These are phyloP conservation scores for Ceuthmochares aereus DNA, from an alignment of 2,113 vertebrate genomes.

Conservation along the genomic window DNA sequence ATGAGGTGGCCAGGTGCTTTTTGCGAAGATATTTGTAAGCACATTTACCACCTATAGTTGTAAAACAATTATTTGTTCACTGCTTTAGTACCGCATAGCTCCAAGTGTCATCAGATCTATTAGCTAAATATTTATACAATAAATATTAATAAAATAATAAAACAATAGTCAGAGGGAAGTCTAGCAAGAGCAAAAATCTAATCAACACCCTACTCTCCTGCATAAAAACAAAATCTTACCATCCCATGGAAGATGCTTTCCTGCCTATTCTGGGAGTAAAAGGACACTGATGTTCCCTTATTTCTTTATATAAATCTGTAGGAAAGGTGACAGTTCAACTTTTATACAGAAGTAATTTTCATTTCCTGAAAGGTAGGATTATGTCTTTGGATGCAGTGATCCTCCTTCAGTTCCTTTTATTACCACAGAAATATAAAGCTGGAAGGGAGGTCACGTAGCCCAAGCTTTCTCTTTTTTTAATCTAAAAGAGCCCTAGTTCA, in stretches of 20 bases:
- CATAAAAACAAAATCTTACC: background rate
- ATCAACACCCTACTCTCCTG: background rate
- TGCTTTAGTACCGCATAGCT: background rate
- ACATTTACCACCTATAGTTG: background rate
- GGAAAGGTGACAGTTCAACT: background rate
- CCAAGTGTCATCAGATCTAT: background rate
- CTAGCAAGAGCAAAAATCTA: background rate
- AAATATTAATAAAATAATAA: background rate
- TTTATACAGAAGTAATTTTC: background rate
- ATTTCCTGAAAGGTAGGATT: constrained; percentile 4
- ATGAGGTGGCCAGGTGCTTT: background rate
- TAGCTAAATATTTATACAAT: background rate
- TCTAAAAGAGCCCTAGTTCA: constrained; percentile 17
- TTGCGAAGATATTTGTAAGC: background rate
- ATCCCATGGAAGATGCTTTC: background rate
- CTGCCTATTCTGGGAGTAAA: background rate
- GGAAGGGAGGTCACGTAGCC: background rate
- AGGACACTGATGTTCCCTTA: background rate
- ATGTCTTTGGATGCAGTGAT: background rate
- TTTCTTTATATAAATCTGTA: background rate
- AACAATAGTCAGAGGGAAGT: background rate
- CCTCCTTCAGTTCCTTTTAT: constrained; percentile 29
- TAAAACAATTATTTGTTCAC: background rate
- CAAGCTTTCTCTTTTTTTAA: background rate
- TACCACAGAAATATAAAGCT: constrained; percentile 11